Conservation (phyloP, 2,888 invertebrate species). For the Caradrina kadenii region DNA sequence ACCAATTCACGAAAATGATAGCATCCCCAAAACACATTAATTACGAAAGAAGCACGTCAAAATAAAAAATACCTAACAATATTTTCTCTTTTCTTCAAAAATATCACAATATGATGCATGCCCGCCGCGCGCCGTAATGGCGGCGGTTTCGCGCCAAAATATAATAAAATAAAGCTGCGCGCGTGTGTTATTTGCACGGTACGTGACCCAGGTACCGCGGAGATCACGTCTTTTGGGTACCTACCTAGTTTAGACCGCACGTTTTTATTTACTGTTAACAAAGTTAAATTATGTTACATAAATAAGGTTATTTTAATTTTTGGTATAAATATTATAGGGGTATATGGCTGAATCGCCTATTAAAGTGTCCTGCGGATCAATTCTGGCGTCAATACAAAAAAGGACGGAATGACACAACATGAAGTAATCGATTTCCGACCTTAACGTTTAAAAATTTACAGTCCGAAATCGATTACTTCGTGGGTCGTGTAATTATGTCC, state of each 20-base stretch:
- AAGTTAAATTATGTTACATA: conserved; percentile 23
- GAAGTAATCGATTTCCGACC: too few species aligned
- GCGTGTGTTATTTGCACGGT: conserved; percentile 59
- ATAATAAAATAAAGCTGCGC: conserved; percentile 52
- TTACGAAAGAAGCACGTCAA: conserved; percentile 13
- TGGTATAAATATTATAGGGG: neutral
- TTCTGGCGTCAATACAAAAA: too few species aligned
- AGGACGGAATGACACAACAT: too few species aligned
- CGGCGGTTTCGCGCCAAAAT: conserved; percentile 56
- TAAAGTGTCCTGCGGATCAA: too few species aligned
- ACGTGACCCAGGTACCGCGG: conserved; percentile 50
- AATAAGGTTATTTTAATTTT: neutral
- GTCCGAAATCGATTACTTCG: too few species aligned
- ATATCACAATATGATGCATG: conserved; percentile 32
- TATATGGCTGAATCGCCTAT: neutral
- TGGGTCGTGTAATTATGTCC: too few species aligned
- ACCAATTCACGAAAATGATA: neutral
- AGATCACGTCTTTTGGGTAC: conserved; percentile 41
- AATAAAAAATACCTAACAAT: conserved; percentile 26
- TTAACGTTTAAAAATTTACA: too few species aligned
- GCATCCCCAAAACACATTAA: conserved; percentile 14
- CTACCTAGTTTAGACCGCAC: conserved; percentile 50
- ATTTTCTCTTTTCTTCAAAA: conserved; percentile 41
- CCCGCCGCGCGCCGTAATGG: conserved; percentile 50
- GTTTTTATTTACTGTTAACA: conserved; percentile 39